Percentiles rank a stretch among this genome's conserved stretches.
phyloP scores from a whole-genome alignment of 2,113 vertebrate genomes.

The Morphnarchus princeps region DNA sequence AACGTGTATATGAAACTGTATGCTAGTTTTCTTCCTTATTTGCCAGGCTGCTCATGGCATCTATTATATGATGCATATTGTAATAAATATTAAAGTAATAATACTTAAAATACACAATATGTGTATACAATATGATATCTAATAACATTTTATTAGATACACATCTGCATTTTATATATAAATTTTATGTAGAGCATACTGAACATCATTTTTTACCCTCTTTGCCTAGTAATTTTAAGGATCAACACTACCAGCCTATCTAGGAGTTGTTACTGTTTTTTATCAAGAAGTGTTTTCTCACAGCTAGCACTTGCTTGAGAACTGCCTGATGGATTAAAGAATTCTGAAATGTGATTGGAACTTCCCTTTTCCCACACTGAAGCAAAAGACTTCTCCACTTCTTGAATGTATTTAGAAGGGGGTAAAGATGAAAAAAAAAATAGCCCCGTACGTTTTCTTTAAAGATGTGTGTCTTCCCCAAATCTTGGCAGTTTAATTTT shows the following conservation, averaged over 20 bases:
- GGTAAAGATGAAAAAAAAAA: not conserved
- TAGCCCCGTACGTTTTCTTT: not conserved
- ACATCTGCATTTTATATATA: not conserved
- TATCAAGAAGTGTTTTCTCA: not conserved
- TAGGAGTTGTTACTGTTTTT: not conserved
- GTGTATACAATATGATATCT: not conserved
- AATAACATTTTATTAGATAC: not conserved
- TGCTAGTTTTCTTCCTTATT: not conserved
- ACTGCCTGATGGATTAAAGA: not conserved
- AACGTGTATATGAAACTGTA: not conserved
- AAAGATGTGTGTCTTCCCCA: not conserved
- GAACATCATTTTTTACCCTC: not conserved
- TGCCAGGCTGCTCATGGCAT: not conserved
- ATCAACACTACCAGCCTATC: not conserved
- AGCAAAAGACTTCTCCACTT: not conserved
- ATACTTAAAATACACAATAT: not conserved
- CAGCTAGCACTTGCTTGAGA: not conserved
- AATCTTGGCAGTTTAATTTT: not conserved
- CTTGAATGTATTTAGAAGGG: not conserved
- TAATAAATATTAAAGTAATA: not conserved
- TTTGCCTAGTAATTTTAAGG: not conserved
- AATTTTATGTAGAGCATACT: not conserved
- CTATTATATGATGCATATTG: not conserved
- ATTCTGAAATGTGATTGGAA: not conserved
- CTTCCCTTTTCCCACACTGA: not conserved